Evolutionary conservation across 1,140 invertebrate species (phyloP).

Genomic region (Gonatopus flavifemur): DNA sequence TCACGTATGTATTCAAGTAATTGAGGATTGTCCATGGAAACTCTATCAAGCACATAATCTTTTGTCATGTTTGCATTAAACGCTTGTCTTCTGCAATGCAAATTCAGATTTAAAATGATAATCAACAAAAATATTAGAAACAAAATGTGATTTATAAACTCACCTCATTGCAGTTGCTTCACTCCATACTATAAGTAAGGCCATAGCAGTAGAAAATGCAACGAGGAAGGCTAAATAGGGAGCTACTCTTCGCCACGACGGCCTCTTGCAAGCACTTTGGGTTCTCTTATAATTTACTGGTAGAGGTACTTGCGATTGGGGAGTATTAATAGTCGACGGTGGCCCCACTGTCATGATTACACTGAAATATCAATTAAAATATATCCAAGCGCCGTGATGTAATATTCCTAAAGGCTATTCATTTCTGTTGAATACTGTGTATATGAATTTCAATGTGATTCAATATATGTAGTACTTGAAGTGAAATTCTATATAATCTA

Average conservation of each 20-base stretch:
- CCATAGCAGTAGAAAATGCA: slow-evolving; percentile 53
- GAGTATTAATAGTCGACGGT: slow-evolving; percentile 10
- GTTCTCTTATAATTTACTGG: slow-evolving; percentile 13
- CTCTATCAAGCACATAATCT: slow-evolving; percentile 71
- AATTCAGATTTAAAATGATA: slow-evolving; percentile 19
- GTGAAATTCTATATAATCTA: no score
- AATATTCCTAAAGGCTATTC: no score
- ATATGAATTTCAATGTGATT: no score
- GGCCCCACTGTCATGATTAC: no score
- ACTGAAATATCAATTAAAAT: no score
- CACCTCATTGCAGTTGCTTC: slow-evolving; percentile 46
- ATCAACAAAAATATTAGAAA: slow-evolving; percentile 9
- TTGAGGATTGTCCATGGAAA: slow-evolving; percentile 71
- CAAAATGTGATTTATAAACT: slow-evolving; percentile 6
- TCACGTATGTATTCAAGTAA: slow-evolving; percentile 73
- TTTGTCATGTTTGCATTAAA: slow-evolving; percentile 68
- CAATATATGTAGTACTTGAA: no score
- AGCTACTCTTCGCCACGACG: slow-evolving; percentile 41
- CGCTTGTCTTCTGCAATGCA: slow-evolving; percentile 46
- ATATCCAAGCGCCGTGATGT: no score
- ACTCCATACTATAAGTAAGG: slow-evolving; percentile 52
- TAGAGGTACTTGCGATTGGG: slow-evolving; percentile 13
- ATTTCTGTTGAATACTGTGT: no score
- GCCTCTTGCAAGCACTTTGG: slow-evolving; percentile 45
- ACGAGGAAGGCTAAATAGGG: slow-evolving; percentile 50